Conservation (phyloP, 1,140 invertebrate genomes). For the Sarcophaga bullata region DNA sequence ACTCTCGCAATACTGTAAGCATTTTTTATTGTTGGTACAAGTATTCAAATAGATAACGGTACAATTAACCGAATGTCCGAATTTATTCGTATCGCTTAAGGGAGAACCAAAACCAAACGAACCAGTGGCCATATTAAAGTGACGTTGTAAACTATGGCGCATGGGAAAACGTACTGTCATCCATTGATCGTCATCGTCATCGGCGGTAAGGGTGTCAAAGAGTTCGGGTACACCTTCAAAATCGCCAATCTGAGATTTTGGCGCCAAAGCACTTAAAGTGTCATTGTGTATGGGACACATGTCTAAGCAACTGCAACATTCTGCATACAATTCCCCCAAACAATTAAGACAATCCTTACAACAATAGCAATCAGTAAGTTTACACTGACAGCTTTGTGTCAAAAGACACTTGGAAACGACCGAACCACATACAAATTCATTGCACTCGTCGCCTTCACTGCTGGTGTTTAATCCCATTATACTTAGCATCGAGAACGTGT, state of each 20-base stretch:
- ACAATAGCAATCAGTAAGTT: slow-evolving; percentile 88
- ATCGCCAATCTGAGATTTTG: slow-evolving; percentile 88
- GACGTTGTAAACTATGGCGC: slow-evolving; percentile 51
- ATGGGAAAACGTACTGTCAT: slow-evolving; percentile 77
- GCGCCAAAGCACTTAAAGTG: slow-evolving; percentile 73
- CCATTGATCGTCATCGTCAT: slow-evolving; percentile 78
- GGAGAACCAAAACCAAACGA: slow-evolving; percentile 39
- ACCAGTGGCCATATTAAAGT: slow-evolving; percentile 70
- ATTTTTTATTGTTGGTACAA: slow-evolving; percentile 90
- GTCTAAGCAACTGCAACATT: slow-evolving; percentile 94
- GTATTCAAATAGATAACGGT: slow-evolving; percentile 92
- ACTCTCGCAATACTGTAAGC: slow-evolving; percentile 60
- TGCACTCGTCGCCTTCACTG: slow-evolving; percentile 55
- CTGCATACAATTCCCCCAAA: slow-evolving; percentile 85
- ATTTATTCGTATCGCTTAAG: slow-evolving; percentile 24
- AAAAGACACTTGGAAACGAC: slow-evolving; percentile 96
- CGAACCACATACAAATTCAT: slow-evolving; percentile 69
- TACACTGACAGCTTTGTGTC: slow-evolving; percentile 94
- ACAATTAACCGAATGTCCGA: slow-evolving; percentile 76
- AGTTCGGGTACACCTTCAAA: slow-evolving; percentile 82
- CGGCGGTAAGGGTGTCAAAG: slow-evolving; percentile 84
- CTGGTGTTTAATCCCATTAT: neutral
- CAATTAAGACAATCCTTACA: slow-evolving; percentile 93
- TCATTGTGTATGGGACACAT: slow-evolving; percentile 89
- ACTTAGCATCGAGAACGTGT: neutral